phyloP scores from a whole-genome alignment of 2,797 vertebrate species.

The Pseudotriccus pelzelni region DNA sequence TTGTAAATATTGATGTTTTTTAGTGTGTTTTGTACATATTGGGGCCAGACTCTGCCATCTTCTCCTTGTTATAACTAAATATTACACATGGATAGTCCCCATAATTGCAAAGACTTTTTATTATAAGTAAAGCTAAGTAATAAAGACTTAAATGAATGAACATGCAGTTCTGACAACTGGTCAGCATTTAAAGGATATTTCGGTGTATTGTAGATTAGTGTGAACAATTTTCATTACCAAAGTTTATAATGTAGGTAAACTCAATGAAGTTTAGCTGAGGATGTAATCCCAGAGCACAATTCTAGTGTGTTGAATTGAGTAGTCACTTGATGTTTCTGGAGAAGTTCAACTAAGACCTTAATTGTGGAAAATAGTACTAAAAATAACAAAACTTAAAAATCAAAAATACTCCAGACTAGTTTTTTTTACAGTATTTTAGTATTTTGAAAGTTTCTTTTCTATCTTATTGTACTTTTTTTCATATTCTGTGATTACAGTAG shows the following conservation, averaged over 20 bases:
- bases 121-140: neutral
- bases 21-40: neutral
- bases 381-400: neutral
- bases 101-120: neutral
- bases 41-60: neutral
- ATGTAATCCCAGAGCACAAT: neutral
- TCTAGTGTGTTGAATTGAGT: neutral
- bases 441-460: neutral
- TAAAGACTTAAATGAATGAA: neutral
- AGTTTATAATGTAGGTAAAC: neutral
- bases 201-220: rapidly evolving
- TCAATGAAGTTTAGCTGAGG: rapidly evolving
- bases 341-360: neutral
- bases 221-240: neutral
- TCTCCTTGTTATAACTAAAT: neutral
- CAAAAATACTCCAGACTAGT: rapidly evolving
- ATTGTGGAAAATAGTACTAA: neutral
- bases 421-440: neutral
- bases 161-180: rapidly evolving
- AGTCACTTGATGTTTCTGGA: neutral
- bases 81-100: rapidly evolving
- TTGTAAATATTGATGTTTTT: neutral
- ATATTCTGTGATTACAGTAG: neutral
- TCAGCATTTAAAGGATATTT: neutral
- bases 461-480: neutral